Conservation (phyloP, 2,797 vertebrate genomes). For the Holocentrus rufus region DNA sequence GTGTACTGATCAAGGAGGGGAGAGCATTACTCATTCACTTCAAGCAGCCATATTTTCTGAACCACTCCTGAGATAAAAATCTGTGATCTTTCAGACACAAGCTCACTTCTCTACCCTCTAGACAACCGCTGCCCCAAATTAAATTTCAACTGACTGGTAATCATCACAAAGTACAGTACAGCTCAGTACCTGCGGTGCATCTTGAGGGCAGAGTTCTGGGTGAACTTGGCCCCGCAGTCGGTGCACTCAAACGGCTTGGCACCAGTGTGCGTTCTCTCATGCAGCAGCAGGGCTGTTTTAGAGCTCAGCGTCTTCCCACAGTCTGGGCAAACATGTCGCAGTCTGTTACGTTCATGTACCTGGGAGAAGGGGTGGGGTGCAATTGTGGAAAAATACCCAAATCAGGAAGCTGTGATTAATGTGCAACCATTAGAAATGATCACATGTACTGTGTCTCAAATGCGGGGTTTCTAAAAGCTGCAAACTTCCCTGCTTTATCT, state of each 20-base stretch:
- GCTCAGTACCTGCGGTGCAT: constrained; percentile 92
- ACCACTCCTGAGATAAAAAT: not conserved
- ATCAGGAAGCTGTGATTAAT: not conserved
- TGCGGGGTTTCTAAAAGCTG: not conserved
- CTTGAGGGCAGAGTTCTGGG: constrained; percentile 96
- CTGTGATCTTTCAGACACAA: not conserved
- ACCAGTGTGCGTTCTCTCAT: constrained; percentile 94
- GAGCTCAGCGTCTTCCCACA: constrained; percentile 97
- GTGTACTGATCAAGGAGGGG: too few species aligned
- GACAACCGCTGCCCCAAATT: not conserved
- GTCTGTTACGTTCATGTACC: constrained; percentile 92
- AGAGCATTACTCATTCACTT: too few species aligned
- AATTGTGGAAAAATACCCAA: not conserved
- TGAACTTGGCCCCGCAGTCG: constrained; percentile 90
- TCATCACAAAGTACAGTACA: not conserved
- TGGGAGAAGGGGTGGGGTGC: constrained; percentile 22
- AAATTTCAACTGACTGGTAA: not conserved
- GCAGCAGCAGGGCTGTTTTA: constrained; percentile 90
- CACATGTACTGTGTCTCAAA: not conserved
- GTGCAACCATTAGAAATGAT: not conserved
- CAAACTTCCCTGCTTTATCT: too few species aligned
- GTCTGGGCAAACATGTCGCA: constrained; percentile 85
- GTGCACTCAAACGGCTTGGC: constrained; percentile 90
- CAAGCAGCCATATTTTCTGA: too few species aligned
- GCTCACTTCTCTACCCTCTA: not conserved